phyloP scores from a whole-genome alignment of 2,888 invertebrate species.

The Eupithecia inturbata region DNA sequence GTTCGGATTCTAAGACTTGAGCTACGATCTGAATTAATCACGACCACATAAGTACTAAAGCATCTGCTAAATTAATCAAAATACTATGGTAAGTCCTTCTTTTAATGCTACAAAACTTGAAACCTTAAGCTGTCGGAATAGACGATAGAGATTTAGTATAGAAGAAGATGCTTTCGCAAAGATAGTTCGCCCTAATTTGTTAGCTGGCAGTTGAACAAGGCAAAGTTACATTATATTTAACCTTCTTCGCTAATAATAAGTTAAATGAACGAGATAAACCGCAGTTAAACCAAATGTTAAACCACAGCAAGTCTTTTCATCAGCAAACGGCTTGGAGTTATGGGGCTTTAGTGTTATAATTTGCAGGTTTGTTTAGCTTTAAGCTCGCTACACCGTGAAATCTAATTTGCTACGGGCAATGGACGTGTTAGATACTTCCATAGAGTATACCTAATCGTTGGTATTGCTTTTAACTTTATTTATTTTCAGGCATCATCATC shows the following conservation, averaged over 20 bases:
- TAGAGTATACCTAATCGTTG: background rate
- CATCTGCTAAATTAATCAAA: conserved; percentile 36
- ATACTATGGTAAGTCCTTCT: conserved; percentile 4
- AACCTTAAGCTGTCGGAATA: conserved; percentile 14
- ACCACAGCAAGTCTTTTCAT: conserved; percentile 13
- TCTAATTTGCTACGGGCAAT: conserved; percentile 16
- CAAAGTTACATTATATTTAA: conserved; percentile 5
- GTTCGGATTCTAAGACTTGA: conserved; percentile 25
- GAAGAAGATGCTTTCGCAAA: conserved; percentile 12
- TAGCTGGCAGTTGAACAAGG: conserved; percentile 1
- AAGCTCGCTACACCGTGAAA: conserved; percentile 12
- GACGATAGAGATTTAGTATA: background rate
- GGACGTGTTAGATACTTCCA: conserved; percentile 3
- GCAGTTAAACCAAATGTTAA: background rate
- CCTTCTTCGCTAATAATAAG: background rate
- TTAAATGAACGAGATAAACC: conserved; percentile 19
- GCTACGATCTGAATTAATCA: conserved; percentile 32
- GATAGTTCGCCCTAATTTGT: conserved; percentile 19
- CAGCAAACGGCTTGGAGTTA: background rate
- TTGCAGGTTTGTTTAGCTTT: conserved; percentile 19
- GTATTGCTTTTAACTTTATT: background rate
- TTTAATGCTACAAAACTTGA: background rate
- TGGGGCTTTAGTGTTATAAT: background rate
- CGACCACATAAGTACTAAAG: conserved; percentile 22
- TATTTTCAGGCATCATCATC: background rate